phyloP scores from a whole-genome alignment of 1,140 invertebrate species.

The Bathynomus jamesi region DNA sequence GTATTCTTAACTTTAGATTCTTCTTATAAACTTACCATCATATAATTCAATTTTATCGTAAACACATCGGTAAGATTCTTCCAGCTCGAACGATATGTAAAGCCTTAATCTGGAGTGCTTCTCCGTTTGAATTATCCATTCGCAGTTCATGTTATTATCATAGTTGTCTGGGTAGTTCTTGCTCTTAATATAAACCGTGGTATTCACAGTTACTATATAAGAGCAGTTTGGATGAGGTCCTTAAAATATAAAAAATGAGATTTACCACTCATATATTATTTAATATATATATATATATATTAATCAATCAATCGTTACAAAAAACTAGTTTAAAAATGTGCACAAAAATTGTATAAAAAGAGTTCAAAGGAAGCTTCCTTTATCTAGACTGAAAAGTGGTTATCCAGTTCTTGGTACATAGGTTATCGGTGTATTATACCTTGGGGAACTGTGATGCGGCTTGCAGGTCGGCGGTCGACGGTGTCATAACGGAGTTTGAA shows the following conservation, averaged over 20 bases:
- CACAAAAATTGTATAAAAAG: background rate
- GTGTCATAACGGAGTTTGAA: conserved; percentile 59
- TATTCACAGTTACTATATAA: conserved; percentile 21
- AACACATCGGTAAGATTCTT: conserved; percentile 3
- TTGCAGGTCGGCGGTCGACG: conserved; percentile 40
- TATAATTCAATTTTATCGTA: conserved; percentile 21
- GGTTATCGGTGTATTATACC: conserved; percentile 29
- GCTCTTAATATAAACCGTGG: conserved; percentile 50
- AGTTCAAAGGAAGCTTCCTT: background rate
- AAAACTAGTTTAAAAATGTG: background rate
- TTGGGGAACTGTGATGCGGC: background rate
- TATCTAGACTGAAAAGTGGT: background rate
- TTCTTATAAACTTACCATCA: conserved; percentile 29
- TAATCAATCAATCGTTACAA: too few relatives aligned
- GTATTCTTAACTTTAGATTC: too few relatives aligned
- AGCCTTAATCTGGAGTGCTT: conserved; percentile 16
- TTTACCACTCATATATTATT: background rate
- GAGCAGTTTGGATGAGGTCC: conserved; percentile 14
- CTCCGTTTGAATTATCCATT: conserved; percentile 56
- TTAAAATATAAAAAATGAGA: background rate
- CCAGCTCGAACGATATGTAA: conserved; percentile 5
- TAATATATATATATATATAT: conserved; percentile 3
- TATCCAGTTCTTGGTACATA: conserved; percentile 35
- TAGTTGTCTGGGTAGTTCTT: conserved; percentile 76
- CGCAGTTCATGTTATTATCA: conserved; percentile 56